phyloP scores from a whole-genome alignment of 2,113 vertebrate species.

The Castor canadensis region DNA sequence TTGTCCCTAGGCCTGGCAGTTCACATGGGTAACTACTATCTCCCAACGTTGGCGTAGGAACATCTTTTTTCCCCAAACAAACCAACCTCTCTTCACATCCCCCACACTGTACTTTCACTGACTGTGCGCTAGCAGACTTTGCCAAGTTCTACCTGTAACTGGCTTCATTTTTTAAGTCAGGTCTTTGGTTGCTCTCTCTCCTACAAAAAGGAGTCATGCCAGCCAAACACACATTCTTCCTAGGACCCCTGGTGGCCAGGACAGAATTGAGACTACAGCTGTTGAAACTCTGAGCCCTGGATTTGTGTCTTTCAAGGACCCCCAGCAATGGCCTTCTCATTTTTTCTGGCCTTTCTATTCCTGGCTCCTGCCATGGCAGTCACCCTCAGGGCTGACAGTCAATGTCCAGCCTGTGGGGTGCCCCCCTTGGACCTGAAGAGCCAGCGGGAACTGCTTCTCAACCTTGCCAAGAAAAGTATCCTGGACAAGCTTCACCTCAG shows the following conservation, averaged over 20 bases:
- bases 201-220: slow-evolving; percentile 53
- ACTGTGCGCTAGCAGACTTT: not conserved
- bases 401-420: slow-evolving; percentile 83
- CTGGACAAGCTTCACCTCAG: slow-evolving; percentile 92
- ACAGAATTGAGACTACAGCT: not conserved
- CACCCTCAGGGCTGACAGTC: not conserved
- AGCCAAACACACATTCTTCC: slow-evolving; percentile 41
- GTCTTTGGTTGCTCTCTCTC: slow-evolving; percentile 48
- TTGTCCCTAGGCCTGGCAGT: slow-evolving; percentile 63
- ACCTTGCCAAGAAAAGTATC: slow-evolving; percentile 92
- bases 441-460: slow-evolving; percentile 87
- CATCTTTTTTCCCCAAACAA: slow-evolving; percentile 66
- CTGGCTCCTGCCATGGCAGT: not conserved
- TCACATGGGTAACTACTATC: slow-evolving; percentile 44
- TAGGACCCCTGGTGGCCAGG: not conserved
- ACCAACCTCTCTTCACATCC: slow-evolving; percentile 44
- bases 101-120: slow-evolving; percentile 57
- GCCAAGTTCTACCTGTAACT: slow-evolving; percentile 70
- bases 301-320: not conserved
- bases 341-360: slow-evolving; percentile 33
- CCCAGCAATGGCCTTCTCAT: slow-evolving; percentile 50
- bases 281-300: not conserved
- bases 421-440: slow-evolving; percentile 79
- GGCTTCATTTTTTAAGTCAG: slow-evolving; percentile 54
- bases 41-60: slow-evolving; percentile 47